Base-by-base conservation (phyloP, 2,113 vertebrate genomes). In the Spea bombifrons region DNA sequence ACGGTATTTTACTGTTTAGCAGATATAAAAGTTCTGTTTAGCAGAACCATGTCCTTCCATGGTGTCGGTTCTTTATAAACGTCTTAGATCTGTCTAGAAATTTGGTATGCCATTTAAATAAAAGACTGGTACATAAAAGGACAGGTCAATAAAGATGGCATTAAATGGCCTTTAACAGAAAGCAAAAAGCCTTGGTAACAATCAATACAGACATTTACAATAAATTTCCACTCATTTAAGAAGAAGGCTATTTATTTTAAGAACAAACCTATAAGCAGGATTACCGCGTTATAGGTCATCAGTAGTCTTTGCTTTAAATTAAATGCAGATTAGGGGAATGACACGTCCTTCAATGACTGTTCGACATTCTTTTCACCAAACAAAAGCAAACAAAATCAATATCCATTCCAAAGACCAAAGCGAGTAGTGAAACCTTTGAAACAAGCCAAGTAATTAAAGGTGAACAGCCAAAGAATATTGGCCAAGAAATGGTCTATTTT, bases 171-270 rank as follows among this genome's bases (percentile, higher is more conserved):
- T 69, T 55, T 76, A 17, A 5, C 43, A 68, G 52, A 5, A 3
- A 5, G 17, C 50, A 12, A 10, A 30, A 68, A 53, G 55, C 65
- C 30, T 45, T 30, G 3, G 50, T 6, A 57, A 48, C 5, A 70
- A 76, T 76, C 75, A 70, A 69, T 76, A 15, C 1, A 7, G 13
- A 16, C 12, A 7, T 15, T 63, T 61, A n/a, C 15, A 53, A 61
- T 61, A 61, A 13, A 76, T 69, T 61, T 59, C 75, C n/a, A 47
- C 53, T 76, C 66, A 61, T 76, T 76, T 69, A 55, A 75, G 47
- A 66, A 5, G 53, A 53, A 6, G 30, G n/a, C 16, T 49, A 30
- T 76, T 69, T 61, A 76, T 69, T 16, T 46, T 16, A 43, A 68
- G 30, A 65, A 15, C 66, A 44, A 30, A 53, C 30, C n/a, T 76